These are phyloP conservation scores for Petrophora chlorosata DNA, from an alignment of 2,888 invertebrate species.

Conservation along the genomic window DNA sequence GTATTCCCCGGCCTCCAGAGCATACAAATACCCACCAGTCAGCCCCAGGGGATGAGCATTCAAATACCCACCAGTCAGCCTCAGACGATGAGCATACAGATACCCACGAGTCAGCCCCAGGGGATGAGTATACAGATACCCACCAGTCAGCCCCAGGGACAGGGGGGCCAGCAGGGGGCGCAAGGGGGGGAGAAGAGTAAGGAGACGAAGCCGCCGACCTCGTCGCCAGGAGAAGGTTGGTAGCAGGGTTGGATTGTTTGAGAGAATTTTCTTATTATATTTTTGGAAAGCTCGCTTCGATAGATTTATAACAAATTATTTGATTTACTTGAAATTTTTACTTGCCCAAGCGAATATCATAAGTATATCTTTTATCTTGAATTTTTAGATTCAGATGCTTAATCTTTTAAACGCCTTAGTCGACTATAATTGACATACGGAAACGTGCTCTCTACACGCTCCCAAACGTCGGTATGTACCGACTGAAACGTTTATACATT, in stretches of 20 bases:
- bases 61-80: no score
- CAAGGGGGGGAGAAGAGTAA: conserved; percentile 85
- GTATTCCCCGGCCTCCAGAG: conserved; percentile 68
- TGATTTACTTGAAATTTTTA: no score
- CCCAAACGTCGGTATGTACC: no score
- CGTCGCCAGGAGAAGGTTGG: conserved; percentile 69
- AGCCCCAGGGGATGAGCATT: no score
- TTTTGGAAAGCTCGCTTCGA: not conserved
- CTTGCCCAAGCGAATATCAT: no score
- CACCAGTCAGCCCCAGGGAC: conserved; percentile 29
- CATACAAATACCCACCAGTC: conserved; percentile 52
- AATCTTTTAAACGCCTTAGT: no score
- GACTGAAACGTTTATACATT: no score
- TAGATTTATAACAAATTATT: no score
- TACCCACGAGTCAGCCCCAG: conserved; percentile 48
- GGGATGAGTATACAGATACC: conserved; percentile 65
- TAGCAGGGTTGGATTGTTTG: conserved; percentile 42
- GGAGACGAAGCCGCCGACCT: conserved; percentile 61
- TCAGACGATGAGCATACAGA: conserved; percentile 61
- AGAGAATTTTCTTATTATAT: conserved; percentile 33
- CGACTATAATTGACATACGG: no score
- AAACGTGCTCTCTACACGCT: no score
- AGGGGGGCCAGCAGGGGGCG: conserved; percentile 1
- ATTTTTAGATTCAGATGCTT: no score
- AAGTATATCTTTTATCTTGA: no score